Evolutionary conservation across 2,888 invertebrate genomes (phyloP).

Genomic region (Matsumyia berberina): DNA sequence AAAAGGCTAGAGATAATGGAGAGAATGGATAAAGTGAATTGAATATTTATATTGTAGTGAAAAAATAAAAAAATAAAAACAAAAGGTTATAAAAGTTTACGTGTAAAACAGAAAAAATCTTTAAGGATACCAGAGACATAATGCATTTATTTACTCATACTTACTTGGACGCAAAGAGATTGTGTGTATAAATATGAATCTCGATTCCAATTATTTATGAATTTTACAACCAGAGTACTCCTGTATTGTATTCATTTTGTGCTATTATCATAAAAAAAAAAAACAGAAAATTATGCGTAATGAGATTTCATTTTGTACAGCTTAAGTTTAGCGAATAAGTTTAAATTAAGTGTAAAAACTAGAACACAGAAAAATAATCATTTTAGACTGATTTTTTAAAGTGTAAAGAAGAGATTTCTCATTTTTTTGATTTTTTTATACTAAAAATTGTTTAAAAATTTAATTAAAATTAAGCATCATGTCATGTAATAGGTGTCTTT

Average conservation of each 20-base stretch:
- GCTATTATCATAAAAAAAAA: conserved; percentile 47
- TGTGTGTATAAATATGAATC: conserved; percentile 57
- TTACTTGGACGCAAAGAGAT: conserved; percentile 48
- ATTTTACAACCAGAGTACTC: conserved; percentile 28
- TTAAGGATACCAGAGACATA: conserved; percentile 69
- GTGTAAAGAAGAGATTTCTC: conserved; percentile 41
- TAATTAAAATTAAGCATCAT: conserved; percentile 21
- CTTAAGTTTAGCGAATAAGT: conserved; percentile 62
- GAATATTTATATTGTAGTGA: conserved; percentile 74
- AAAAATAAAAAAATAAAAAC: conserved; percentile 30
- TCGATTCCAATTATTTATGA: conserved; percentile 58
- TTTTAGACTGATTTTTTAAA: conserved; percentile 75
- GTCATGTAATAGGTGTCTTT: conserved; percentile 16
- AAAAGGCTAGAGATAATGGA: conserved; percentile 45
- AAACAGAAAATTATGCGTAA: conserved; percentile 13
- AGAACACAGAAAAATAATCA: conserved; percentile 42
- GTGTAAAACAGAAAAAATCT: conserved; percentile 9
- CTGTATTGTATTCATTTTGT: conserved; percentile 51
- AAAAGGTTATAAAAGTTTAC: conserved; percentile 36
- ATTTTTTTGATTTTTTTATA: conserved; percentile 34
- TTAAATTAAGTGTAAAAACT: conserved; percentile 50
- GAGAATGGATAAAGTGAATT: conserved; percentile 63
- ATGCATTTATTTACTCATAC: conserved; percentile 73
- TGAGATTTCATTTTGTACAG: conserved; percentile 51
- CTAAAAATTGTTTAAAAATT: conserved; percentile 19